These are phyloP conservation scores for Ptilonorhynchus violaceus DNA, from an alignment of 2,113 vertebrate genomes.

Conservation along the genomic window DNA sequence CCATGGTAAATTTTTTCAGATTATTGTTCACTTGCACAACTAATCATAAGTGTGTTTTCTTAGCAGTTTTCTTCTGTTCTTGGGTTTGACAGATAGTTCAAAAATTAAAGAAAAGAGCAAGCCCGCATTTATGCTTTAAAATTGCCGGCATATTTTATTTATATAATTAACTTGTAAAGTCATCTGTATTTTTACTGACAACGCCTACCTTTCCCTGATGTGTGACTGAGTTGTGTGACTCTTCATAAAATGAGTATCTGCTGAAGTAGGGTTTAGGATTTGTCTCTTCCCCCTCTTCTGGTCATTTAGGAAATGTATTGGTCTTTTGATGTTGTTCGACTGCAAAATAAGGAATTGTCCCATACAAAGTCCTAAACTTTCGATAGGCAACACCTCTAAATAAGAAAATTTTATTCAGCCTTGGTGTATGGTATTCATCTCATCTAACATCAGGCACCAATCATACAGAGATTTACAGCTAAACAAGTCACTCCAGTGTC, in stretches of 20 bases:
- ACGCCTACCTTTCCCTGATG: background rate
- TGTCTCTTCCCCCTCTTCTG: background rate
- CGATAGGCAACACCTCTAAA: background rate
- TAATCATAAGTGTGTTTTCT: background rate
- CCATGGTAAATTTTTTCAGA: background rate
- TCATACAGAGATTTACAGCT: background rate
- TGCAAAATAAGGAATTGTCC: background rate
- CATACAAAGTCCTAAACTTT: background rate
- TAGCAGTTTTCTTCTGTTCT: background rate
- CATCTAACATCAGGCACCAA: background rate
- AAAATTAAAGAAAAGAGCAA: background rate
- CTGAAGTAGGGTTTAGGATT: background rate
- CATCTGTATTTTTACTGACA: background rate
- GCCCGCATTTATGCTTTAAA: background rate
- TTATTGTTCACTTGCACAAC: background rate
- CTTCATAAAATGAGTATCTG: background rate
- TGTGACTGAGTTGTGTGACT: background rate
- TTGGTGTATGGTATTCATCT: background rate
- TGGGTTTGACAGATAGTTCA: background rate
- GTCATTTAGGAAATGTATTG: background rate
- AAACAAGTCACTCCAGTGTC: background rate
- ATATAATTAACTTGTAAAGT: background rate
- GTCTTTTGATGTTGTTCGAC: background rate
- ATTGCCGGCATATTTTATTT: background rate
- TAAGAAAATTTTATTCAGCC: background rate